Base-by-base conservation (phyloP, 2,113 vertebrate genomes). In the Zeus faber region DNA sequence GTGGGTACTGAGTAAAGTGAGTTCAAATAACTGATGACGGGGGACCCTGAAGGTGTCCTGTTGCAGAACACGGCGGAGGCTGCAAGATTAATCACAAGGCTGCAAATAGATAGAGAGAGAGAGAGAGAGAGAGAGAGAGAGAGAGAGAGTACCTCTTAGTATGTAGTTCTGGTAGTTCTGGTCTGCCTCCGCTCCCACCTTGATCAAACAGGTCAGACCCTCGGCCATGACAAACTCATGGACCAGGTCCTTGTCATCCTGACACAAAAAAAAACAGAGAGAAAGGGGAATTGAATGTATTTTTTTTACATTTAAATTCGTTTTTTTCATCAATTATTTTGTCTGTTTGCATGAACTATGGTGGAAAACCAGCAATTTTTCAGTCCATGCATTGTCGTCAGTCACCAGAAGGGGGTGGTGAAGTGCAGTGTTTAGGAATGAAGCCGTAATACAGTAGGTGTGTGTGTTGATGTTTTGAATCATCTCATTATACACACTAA, bases 121-220 rank as follows among this genome's bases (percentile, higher is more conserved):
- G 2, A 55, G 29, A 1, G 7, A 18, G 13, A 31, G 43, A 21
- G 50, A 22, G 6, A 31, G 14, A 33, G 20, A n/a, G 50, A 16
- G 23, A 21, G 29, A 35, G 6, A 23, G 6, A 13, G 29, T 89
- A 98, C 95, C 96, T 92, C 96, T 92, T 47, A 98, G 82, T 51
- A 98, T 98, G 88, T 98, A 98, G 88, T 98, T 98, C 87, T 98
- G 96, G 63, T 98, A 97, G 82, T 98, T 98, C 88, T 98, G 96
- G 82, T 98, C 96, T 0, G 94, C 93, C 55, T 98, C 94, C 13
- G 93, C 93, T 82, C 96, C 96, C 51, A 98, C 95, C 74, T 97
- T 97, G 80, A 98, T 95, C 75, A 98, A 89, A 80, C 96, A 98
- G 0, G 93, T 94, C 80, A 98, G 85, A 60, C 96, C 96, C 82